Conservation (phyloP, 1,140 invertebrate genomes). For the Sycobia sp. region DNA sequence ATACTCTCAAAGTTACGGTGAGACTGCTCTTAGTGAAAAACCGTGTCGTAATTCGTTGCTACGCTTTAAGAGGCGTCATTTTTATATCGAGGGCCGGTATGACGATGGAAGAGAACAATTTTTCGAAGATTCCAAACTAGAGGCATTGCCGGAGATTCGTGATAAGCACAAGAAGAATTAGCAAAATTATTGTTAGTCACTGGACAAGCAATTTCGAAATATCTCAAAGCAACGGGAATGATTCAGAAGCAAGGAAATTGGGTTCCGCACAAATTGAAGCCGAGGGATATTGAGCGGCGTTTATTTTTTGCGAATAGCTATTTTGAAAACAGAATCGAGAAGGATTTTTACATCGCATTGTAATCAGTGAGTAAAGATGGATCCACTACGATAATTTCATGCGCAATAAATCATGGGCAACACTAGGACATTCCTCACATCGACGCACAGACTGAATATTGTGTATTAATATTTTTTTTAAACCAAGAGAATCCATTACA, state of each 20-base stretch:
- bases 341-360: conserved; percentile 33
- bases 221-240: conserved; percentile 41
- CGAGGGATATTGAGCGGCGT: conserved; percentile 31
- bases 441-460: too few relatives aligned
- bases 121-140: conserved; percentile 13
- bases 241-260: conserved; percentile 45
- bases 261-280: conserved; percentile 38
- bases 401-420: conserved; percentile 38
- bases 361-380: conserved; percentile 29
- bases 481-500: too few relatives aligned
- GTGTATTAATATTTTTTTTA: too few relatives aligned
- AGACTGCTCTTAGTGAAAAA: neutral
- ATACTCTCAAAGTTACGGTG: neutral
- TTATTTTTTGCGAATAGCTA: conserved; percentile 5
- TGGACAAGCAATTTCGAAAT: too few relatives aligned
- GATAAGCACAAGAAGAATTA: conserved; percentile 13
- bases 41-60: neutral
- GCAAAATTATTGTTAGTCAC: conserved; percentile 21
- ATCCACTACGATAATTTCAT: too few relatives aligned
- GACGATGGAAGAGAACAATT: neutral
- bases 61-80: neutral
- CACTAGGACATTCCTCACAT: too few relatives aligned
- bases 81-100: neutral
- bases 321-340: conserved; percentile 34
- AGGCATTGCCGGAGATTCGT: conserved; percentile 9